Base-by-base conservation (phyloP, 2,113 vertebrate species). In the Machaerirhynchus nigripectus region DNA sequence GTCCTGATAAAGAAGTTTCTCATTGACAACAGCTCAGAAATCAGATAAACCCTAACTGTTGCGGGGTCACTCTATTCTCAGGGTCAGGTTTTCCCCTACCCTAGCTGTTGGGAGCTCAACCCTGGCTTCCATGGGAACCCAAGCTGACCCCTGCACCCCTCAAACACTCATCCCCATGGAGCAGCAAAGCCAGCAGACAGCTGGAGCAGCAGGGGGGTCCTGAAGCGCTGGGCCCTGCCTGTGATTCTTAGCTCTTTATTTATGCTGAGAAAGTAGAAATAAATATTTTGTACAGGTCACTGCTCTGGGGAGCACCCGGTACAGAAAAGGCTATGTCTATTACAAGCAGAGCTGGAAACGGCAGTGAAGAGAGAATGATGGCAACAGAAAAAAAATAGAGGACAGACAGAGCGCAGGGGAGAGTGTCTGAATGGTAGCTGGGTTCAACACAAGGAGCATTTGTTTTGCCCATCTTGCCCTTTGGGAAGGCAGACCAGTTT, bases 51-150 rank as follows among this genome's bases (percentile, higher is more conserved):
- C 9, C 7, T 13, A 90, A 74, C 42, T 60, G 82, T 70, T 44
- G 13, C 0, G 0, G 33, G 22, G 69, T 35, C 24, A 8, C 56
- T 69, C 37, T 57, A 50, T n/a, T 75, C 39, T 33, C 71, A 65
- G 22, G 10, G 15, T 46, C 44, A 37, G 57, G 10, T 68, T 64
- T 86, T 52, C 30, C 46, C 55, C 31, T 40, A 24, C 7, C 42
- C 13, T 1, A 2, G 59, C 28, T 16, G 2, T 22, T 10, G 2
- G 53, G 39, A 76, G 13, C 35, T 83, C 0, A 0, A 24, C 56
- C 35, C 56, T 71, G 47, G 19, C 47, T 83, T 67, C 2, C 0
- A 6, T 39, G 22, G 37, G 46, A 60, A 49, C 31, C 47, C 53
- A 75, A 15, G 52, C 47, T 86, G 52, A 80, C 2, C 16, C 59